Base-by-base conservation (phyloP, 2,113 vertebrate genomes). In the Amphilophus citrinellus region DNA sequence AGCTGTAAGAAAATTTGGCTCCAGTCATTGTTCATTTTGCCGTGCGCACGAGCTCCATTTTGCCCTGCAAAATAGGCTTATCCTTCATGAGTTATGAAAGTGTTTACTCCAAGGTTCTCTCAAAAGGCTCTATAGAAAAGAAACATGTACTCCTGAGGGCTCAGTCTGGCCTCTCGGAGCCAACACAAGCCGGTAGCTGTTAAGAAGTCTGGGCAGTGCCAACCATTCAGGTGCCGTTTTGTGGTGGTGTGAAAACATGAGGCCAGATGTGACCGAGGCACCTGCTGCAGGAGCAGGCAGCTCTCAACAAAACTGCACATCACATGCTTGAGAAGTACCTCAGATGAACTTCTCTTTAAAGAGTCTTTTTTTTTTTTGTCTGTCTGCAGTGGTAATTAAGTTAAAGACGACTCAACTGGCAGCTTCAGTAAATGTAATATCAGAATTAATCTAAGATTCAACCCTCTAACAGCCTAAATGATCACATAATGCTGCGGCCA, bases 241-340 rank as follows among this genome's bases (percentile, higher is more conserved):
- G 77, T 85, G 84, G 85, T 84, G 60, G 63, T 83, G 61, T 61
- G 77, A 87, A 50, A 84, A 83, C 66, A 42, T 2, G 20, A 56
- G 37, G 61, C 85, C 91, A 90, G 87, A 90, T 88, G 87, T 85
- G 66, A 80, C 61, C 84, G 85, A 88, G 79, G 85, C 93, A 94
- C 93, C 91, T 92, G 91, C 71, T 80, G 32, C 61, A 85, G 58
- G 47, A 86, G 59, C 66, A 62, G 50, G 61, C 61, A 22, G 66
- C 63, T 81, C 75, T 60, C 61, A 56, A 53, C 61, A 63, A 62
- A 76, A 35, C 44, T 18, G 50, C 66, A 58, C 61, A 79, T 86
- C 77, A 79, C 59, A 66, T 47, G 39, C 42, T 71, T 32, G 63
- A 15, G 27, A 77, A 85, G 80, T 79, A 83, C 77, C 83, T 86